phyloP scores from a whole-genome alignment of 2,888 invertebrate species.

The Nasonovia ribisnigri region DNA sequence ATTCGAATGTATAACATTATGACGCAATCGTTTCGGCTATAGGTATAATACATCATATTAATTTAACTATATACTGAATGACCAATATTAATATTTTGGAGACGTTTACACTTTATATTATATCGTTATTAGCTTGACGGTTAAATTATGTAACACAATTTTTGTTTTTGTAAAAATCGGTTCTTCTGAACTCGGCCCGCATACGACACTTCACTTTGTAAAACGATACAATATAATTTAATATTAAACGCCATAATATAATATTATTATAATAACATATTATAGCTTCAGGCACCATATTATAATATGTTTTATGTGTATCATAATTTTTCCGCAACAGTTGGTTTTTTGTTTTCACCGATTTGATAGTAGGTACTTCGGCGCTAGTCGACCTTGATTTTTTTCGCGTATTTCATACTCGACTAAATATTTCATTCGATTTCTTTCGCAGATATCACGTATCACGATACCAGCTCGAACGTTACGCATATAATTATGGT shows the following conservation, averaged over 20 bases:
- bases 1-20: no score
- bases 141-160: not conserved
- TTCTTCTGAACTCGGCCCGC: not conserved
- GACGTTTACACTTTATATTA: not conserved
- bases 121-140: not conserved
- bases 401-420: not conserved
- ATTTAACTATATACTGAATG: not conserved
- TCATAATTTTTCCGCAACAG: not conserved
- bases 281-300: not conserved
- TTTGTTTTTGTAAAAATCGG: not conserved
- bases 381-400: constrained; percentile 18
- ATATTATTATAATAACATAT: not conserved
- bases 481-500: not conserved
- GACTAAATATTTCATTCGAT: constrained; percentile 20
- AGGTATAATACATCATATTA: not conserved
- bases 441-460: not conserved
- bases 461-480: not conserved
- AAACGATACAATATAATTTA: not conserved
- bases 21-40: not conserved
- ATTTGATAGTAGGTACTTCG: constrained; percentile 4
- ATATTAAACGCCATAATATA: not conserved
- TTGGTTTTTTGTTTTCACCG: constrained; percentile 4
- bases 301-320: not conserved
- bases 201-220: not conserved
- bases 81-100: not conserved